Percentiles rank a stretch among this genome's conserved stretches.
phyloP scores from a whole-genome alignment of 1,140 invertebrate species.

The Myzus persicae region DNA sequence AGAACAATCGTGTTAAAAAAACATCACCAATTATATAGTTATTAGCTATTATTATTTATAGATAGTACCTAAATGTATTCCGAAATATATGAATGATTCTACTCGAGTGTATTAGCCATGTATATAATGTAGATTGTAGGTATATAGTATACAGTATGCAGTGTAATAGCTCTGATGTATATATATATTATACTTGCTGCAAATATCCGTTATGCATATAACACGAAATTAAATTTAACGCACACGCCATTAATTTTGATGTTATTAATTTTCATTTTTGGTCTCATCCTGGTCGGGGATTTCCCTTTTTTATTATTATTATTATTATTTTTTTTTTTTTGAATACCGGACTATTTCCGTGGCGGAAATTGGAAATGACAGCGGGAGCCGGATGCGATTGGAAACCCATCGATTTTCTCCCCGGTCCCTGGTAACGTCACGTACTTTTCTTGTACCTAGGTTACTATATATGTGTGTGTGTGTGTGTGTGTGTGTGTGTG shows the following conservation, averaged over 20 bases:
- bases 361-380: slow-evolving; percentile 58
- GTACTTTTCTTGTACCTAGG: slow-evolving; percentile 55
- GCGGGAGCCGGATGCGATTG: slow-evolving; percentile 55
- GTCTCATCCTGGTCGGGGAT: background rate
- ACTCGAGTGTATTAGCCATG: background rate
- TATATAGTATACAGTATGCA: background rate
- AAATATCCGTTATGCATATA: slow-evolving; percentile 10
- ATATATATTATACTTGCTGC: background rate
- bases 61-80: background rate
- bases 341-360: slow-evolving; percentile 32
- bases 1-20: background rate
- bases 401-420: slow-evolving; percentile 56
- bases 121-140: background rate
- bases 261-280: slow-evolving; percentile 34
- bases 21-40: background rate
- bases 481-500: too few relatives aligned
- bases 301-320: background rate
- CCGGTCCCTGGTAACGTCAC: slow-evolving; percentile 56
- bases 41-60: background rate
- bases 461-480: background rate
- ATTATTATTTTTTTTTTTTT: background rate
- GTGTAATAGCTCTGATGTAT: background rate
- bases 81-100: background rate
- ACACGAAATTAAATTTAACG: slow-evolving; percentile 13
- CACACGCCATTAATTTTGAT: background rate